Evolutionary conservation across 1,140 invertebrate species (phyloP), one percentile per base, ranked within the genome.

Genomic region (Apis laboriosa): DNA sequence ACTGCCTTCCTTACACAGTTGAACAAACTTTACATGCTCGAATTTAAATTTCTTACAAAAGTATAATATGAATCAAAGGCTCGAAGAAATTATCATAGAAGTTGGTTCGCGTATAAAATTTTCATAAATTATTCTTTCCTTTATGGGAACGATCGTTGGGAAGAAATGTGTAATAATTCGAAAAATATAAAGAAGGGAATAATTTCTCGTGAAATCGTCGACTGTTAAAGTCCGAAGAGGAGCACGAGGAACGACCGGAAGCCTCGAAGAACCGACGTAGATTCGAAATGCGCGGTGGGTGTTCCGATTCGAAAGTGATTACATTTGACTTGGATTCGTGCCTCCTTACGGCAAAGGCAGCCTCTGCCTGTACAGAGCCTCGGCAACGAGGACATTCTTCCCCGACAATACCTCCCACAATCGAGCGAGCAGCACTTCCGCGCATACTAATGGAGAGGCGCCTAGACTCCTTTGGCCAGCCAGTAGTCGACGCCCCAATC

Each of bases 311-410:
- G 71, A 82, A 82, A 84, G 83, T 84, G 83, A 84, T 84, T 84
- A 84, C 83, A 84, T 84, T 84, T 82, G 71, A 81, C 79, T 81
- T 84, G 83, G 83, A 81, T 76, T 84, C 79, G 83, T 84, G 83
- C 72, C 83, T 84, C 83, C 83, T 84, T 84, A 83, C 66, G 63
- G 61, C 79, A 77, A 77, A 83, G 74, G 75, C 75, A 83, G 81
- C 49, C 76, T 55, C 70, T 58, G 51, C 56, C 21, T 56, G 72
- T 71, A 75, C 78, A 76, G 79, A 84, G 66, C 79, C 83, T 74
- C 87, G 84, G 86, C 89, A 91, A 90, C 88, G 90, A 91, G 90
- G 90, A 90, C 90, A 91, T 91, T 91, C 89, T 91, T 90, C 86
- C 78, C 66, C 75, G 90, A 92, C 90, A 91, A 92, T 92, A 86